Conservation (phyloP, 2,113 vertebrate genomes). For the Takifugu bimaculatus region DNA sequence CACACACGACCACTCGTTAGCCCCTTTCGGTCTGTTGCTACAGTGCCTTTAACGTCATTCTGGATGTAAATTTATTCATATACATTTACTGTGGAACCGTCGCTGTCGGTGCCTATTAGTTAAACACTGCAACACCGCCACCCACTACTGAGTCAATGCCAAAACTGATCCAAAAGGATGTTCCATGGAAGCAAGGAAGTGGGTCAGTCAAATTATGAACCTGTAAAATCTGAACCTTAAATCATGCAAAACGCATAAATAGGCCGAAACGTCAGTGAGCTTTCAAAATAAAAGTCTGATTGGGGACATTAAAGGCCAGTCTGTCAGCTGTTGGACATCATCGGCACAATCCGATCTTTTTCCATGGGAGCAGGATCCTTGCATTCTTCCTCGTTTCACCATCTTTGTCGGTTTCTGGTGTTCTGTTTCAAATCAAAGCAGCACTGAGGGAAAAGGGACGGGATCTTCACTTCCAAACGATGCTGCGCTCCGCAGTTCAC, state of each 20-base stretch:
- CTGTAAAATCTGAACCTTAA: not conserved
- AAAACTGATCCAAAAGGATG: no score
- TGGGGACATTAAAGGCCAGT: no score
- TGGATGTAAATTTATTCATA: conserved; percentile 4
- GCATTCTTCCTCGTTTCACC: no score
- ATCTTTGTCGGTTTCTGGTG: no score
- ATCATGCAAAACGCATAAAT: not conserved
- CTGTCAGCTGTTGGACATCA: no score
- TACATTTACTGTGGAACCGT: conserved; percentile 7
- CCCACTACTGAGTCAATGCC: not conserved
- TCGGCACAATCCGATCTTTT: no score
- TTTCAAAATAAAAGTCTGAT: no score
- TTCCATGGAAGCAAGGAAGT: not conserved
- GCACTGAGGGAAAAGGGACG: no score
- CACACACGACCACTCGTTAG: conserved; percentile 7
- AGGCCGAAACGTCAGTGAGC: not conserved
- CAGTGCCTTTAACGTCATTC: not conserved
- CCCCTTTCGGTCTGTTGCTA: not conserved
- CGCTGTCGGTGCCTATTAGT: not conserved
- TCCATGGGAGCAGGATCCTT: no score
- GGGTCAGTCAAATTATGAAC: not conserved
- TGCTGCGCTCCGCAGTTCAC: no score
- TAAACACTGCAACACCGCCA: not conserved
- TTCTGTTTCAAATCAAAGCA: no score
- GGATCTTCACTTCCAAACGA: no score